Percentiles rank a stretch among this genome's conserved stretches.
phyloP scores from a whole-genome alignment of 2,797 vertebrate species.

The Mus spretus region DNA sequence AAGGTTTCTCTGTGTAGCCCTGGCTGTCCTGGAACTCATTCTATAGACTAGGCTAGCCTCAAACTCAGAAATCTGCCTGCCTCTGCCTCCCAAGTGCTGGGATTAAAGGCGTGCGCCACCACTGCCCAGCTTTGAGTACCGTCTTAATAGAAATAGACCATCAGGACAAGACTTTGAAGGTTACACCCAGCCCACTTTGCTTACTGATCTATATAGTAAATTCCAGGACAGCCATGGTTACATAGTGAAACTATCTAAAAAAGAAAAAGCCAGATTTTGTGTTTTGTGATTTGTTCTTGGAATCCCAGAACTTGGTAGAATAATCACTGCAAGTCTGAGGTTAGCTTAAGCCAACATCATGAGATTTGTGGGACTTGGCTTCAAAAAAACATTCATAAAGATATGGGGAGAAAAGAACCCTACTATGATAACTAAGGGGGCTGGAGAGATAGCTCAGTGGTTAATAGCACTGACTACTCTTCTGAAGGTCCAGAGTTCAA shows the following conservation, averaged over 20 bases:
- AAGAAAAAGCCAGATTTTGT: neutral
- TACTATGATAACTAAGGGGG: neutral
- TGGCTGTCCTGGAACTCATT: no score
- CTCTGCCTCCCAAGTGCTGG: no score
- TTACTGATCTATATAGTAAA: neutral
- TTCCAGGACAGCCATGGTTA: neutral
- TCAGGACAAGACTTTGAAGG: neutral
- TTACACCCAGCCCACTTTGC: neutral
- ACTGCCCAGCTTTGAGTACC: neutral
- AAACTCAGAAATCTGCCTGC: no score
- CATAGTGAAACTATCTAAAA: neutral
- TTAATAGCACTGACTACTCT: no score
- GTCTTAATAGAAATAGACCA: neutral
- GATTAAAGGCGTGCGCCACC: no score
- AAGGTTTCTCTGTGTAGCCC: no score
- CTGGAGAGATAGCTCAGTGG: no score
- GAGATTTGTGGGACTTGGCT: neutral
- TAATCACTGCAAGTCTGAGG: neutral
- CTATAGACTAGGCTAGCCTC: no score
- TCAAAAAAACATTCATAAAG: neutral
- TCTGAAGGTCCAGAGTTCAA: no score
- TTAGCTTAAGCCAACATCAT: neutral
- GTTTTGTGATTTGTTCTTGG: neutral
- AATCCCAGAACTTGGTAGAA: neutral
- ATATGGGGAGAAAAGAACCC: neutral